These are phyloP conservation scores for Cinclus cinclus DNA, from an alignment of 2,113 vertebrate species.

Conservation along the genomic window DNA sequence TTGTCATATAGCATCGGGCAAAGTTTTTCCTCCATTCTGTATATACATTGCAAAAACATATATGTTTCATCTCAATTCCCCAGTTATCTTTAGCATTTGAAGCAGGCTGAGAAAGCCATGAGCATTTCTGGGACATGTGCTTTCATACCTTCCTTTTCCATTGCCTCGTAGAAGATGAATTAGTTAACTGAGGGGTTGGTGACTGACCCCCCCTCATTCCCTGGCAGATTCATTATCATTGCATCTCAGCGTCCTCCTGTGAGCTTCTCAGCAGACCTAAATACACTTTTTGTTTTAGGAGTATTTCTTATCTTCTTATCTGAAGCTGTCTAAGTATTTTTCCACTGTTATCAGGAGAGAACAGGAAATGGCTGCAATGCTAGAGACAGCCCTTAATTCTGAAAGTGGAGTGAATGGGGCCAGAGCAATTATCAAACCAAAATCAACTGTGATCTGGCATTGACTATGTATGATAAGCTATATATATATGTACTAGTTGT, in stretches of 20 bases:
- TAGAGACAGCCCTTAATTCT: not conserved
- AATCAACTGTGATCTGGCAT: not conserved
- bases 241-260: not conserved
- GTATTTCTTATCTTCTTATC: constrained; percentile 30
- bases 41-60: not conserved
- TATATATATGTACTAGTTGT: no score
- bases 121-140: constrained; percentile 3
- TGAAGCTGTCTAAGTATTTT: constrained; percentile 30
- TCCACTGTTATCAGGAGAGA: constrained; percentile 9
- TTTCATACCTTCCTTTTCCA: not conserved
- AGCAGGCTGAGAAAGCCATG: not conserved
- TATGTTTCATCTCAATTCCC: not conserved
- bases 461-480: not conserved
- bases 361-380: not conserved
- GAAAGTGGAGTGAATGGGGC: not conserved
- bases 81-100: constrained; percentile 16
- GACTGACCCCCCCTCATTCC: not conserved
- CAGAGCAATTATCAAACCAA: not conserved
- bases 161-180: constrained; percentile 33
- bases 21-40: constrained; percentile 7
- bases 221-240: not conserved
- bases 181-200: not conserved
- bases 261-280: constrained; percentile 21
- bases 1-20: not conserved
- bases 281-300: constrained; percentile 37